Conservation (phyloP, 2,113 vertebrate species). For the Hemicordylus capensis region DNA sequence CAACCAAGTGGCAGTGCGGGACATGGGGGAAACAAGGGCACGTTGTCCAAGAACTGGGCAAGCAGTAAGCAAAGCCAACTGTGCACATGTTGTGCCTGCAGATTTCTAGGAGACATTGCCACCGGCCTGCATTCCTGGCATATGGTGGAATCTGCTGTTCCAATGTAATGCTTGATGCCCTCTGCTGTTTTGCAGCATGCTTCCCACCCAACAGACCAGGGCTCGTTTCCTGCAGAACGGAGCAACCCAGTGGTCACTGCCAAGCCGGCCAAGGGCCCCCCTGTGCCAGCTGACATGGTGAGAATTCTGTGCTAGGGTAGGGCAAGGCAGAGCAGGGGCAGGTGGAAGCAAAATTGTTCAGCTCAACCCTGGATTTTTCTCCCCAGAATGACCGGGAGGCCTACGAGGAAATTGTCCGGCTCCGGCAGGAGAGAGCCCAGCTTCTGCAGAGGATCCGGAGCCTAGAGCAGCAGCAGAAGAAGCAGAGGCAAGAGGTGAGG, state of each 20-base stretch:
- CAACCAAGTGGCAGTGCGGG: no score
- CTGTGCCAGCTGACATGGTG: fast-evolving
- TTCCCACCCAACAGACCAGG: fast-evolving
- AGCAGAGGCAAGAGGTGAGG: slow-evolving; percentile 72
- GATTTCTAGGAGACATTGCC: background rate
- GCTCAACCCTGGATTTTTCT: fast-evolving
- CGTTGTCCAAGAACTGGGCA: background rate
- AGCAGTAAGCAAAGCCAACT: background rate
- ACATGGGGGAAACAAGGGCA: no score
- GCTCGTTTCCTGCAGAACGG: fast-evolving
- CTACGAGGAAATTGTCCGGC: slow-evolving; percentile 90
- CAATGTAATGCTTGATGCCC: background rate
- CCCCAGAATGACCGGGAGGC: slow-evolving; percentile 87
- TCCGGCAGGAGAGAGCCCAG: slow-evolving; percentile 87
- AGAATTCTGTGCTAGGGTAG: background rate
- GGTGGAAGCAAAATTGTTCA: fast-evolving
- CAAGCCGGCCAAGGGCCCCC: background rate
- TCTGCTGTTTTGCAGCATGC: background rate
- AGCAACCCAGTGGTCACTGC: background rate
- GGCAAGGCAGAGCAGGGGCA: background rate
- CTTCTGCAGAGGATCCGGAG: slow-evolving; percentile 92
- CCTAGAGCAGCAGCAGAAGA: slow-evolving; percentile 87
- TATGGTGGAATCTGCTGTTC: background rate
- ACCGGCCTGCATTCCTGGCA: background rate
- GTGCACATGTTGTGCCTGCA: background rate